Evolutionary conservation across 1,140 invertebrate species (phyloP).

Genomic region (Parasteatoda tepidariorum): DNA sequence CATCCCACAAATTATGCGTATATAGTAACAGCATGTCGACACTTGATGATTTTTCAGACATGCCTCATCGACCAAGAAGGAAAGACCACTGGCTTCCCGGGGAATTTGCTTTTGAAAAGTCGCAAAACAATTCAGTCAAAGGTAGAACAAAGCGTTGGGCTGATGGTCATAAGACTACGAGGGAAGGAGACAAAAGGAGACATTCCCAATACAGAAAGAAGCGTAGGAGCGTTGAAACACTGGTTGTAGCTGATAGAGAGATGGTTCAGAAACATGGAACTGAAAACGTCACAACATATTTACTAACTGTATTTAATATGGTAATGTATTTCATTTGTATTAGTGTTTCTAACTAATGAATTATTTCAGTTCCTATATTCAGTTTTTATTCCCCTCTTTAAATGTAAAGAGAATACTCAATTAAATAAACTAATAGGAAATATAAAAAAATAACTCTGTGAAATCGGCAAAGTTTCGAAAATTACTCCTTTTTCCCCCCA

Average conservation of each 20-base stretch:
- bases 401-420: too few relatives aligned
- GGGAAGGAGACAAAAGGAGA: not conserved
- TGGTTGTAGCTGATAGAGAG: conserved; percentile 86
- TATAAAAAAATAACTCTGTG: too few relatives aligned
- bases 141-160: not conserved
- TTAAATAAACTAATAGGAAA: too few relatives aligned
- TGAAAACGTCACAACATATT: conserved; percentile 67
- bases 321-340: too few relatives aligned
- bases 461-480: too few relatives aligned
- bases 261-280: conserved; percentile 75
- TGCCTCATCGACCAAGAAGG: conserved; percentile 39
- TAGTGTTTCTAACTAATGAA: too few relatives aligned
- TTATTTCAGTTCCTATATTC: too few relatives aligned
- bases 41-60: conserved; percentile 21
- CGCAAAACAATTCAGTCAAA: too few relatives aligned
- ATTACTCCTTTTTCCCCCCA: too few relatives aligned
- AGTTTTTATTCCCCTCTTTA: too few relatives aligned
- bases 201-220: not conserved
- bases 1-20: not conserved
- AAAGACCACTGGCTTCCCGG: conserved; percentile 42
- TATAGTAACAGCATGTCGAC: not conserved
- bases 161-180: not conserved
- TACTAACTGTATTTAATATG: conserved; percentile 68
- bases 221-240: conserved; percentile 80
- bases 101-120: conserved; percentile 7